phyloP scores from a whole-genome alignment of 2,888 invertebrate genomes.

The Drosophila monieri region DNA sequence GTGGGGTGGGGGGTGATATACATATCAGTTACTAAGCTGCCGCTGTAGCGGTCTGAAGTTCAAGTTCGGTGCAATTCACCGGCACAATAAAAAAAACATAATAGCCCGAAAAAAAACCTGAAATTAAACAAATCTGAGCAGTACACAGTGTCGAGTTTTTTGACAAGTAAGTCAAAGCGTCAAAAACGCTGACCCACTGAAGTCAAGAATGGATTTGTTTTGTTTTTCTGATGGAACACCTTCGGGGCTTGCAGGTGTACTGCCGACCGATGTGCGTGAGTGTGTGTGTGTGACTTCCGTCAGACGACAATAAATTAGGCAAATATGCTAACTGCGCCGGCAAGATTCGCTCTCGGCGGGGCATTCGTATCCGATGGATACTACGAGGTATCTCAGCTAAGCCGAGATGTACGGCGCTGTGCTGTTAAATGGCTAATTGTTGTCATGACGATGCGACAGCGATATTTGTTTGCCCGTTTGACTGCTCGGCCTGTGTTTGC shows the following conservation, averaged over 20 bases:
- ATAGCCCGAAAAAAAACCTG: slow-evolving; percentile 20
- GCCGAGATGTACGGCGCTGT: background rate
- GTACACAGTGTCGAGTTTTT: slow-evolving; percentile 43
- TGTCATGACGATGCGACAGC: slow-evolving; percentile 20
- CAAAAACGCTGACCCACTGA: slow-evolving; percentile 64
- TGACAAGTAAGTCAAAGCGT: slow-evolving; percentile 40
- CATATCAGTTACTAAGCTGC: slow-evolving; percentile 39
- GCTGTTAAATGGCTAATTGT: slow-evolving; percentile 16
- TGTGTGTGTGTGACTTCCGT: slow-evolving; percentile 66
- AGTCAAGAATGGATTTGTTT: slow-evolving; percentile 73
- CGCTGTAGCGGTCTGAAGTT: slow-evolving; percentile 72
- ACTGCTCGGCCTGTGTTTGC: slow-evolving; percentile 30
- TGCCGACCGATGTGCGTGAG: slow-evolving; percentile 7
- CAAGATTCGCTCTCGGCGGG: slow-evolving; percentile 17
- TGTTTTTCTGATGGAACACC: slow-evolving; percentile 56
- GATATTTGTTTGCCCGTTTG: slow-evolving; percentile 35
- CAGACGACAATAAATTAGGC: slow-evolving; percentile 75
- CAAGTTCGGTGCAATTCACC: slow-evolving; percentile 77
- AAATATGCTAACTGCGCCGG: slow-evolving; percentile 45
- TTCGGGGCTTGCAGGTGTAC: slow-evolving; percentile 37
- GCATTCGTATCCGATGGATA: slow-evolving; percentile 25
- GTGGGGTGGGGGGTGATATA: slow-evolving; percentile 15
- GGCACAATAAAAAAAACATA: slow-evolving; percentile 11
- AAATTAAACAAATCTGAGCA: slow-evolving; percentile 32
- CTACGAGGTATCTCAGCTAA: slow-evolving; percentile 10